Base-by-base conservation (phyloP, 2,888 invertebrate genomes). In the Osmoderma eremita region DNA sequence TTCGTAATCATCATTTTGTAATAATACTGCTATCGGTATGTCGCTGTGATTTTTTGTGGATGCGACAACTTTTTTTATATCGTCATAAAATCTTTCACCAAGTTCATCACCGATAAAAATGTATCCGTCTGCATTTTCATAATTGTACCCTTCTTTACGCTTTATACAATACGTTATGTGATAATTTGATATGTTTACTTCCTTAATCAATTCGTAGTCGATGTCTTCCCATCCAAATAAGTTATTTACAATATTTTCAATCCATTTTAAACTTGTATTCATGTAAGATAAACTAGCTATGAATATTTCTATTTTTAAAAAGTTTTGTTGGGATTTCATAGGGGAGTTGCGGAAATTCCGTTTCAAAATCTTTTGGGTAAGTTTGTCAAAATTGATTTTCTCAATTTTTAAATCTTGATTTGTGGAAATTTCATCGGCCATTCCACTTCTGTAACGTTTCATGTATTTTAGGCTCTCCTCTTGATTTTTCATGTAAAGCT, bases 291-390 rank as follows among this genome's bases (percentile, higher is more conserved):
- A 18, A 30, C 58, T 61, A 15, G 58, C 58, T 1, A 61, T 13
- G 24, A 45, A 61, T 10, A 61, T 12, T n/a, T 61, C 58, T 15
- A 61, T 30, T 45, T 61, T 61, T 42, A 82, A 68, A 15, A 74
- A 53, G 12, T 72, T 71, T 54, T 77, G 77, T 5, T 77, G 77
- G 13, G 80, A 71, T 38, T 75, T 65, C 15, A 70, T 84, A 84
- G 0, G 89, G 93, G 71, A 99, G 91, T 66, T 98, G 98, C 77
- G 97, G 97, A 86, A 94, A 99, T 67, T 95, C 87, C 1, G 97
- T 97, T 80, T 98, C 98, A 80, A 92, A 94, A 81, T 99, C 98
- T 45, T 98, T 86, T 64, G 99, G 89, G 70, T 89, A 87, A 71
- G 87, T 87, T 75, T 89, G 88, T 70, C 24, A 80, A 61, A 54